A percentile compares a stretch with the other conserved stretches of the same genome.
These are phyloP conservation scores for Ennomos erosarius DNA, from an alignment of 2,888 invertebrate species.

Conservation along the genomic window DNA sequence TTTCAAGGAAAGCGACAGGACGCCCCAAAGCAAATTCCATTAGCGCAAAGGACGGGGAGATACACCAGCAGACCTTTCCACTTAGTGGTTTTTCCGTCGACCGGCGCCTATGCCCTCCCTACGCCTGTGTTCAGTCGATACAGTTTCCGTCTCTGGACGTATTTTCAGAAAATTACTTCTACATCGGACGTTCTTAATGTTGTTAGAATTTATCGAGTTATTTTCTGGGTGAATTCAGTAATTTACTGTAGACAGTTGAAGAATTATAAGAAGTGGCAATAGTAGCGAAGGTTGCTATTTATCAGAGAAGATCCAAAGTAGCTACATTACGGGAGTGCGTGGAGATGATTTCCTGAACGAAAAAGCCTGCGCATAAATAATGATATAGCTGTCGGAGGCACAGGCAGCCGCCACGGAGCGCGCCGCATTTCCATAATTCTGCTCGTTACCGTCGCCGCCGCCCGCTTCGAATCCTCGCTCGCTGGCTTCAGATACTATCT, in stretches of 20 bases:
- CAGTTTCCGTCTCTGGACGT: constrained; percentile 42
- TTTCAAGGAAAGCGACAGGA: constrained; percentile 49
- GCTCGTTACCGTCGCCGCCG: constrained; percentile 62
- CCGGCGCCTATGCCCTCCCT: constrained; percentile 45
- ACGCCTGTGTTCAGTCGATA: constrained; percentile 43
- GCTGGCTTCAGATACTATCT: constrained; percentile 57
- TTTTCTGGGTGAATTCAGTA: constrained; percentile 45
- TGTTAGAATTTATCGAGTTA: constrained; percentile 12
- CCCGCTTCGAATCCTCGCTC: constrained; percentile 32
- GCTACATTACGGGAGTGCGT: constrained; percentile 48
- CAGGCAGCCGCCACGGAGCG: constrained; percentile 45
- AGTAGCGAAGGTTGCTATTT: constrained; percentile 51
- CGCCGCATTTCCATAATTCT: constrained; percentile 73
- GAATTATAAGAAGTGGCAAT: constrained; percentile 42
- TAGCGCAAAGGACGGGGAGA: constrained; percentile 52
- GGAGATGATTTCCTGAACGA: constrained; percentile 56
- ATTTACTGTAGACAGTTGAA: constrained; percentile 40
- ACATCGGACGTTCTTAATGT: constrained; percentile 7
- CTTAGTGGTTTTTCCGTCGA: constrained; percentile 60
- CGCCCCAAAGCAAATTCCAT: constrained; percentile 62
- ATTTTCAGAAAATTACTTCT: constrained; percentile 37
- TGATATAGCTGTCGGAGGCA: constrained; percentile 43
- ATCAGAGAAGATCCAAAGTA: constrained; percentile 53
- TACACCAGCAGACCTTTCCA: constrained; percentile 58
- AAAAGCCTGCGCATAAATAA: constrained; percentile 62